A percentile compares a stretch with the other conserved stretches of the same genome.
Conservation (phyloP, 2,113 vertebrate genomes). For the Cathartes aura region DNA sequence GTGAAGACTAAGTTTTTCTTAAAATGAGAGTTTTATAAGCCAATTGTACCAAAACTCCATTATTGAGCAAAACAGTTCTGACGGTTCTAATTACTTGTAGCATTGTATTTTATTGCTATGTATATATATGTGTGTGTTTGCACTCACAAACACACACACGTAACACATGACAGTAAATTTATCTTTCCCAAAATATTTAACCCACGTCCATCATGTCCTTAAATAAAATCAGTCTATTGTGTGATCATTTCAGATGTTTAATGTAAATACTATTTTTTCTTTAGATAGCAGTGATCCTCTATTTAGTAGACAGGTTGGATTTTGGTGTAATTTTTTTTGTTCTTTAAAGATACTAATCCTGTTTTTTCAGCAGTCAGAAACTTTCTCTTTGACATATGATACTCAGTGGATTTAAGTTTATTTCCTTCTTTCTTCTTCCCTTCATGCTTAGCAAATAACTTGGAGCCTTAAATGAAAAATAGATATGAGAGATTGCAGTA, state of each 20-base stretch:
- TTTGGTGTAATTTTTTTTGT: not conserved
- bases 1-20: not conserved
- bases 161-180: not conserved
- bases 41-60: not conserved
- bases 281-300: not conserved
- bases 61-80: not conserved
- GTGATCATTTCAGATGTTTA: not conserved
- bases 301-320: not conserved
- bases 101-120: not conserved
- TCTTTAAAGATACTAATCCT: not conserved
- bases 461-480: constrained; percentile 25
- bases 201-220: not conserved
- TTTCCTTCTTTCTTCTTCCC: not conserved
- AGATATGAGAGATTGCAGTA: not conserved
- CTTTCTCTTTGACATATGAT: not conserved
- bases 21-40: not conserved
- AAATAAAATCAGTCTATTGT: not conserved
- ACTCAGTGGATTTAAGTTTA: not conserved
- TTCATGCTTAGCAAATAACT: constrained; percentile 19
- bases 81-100: not conserved
- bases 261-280: not conserved
- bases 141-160: not conserved
- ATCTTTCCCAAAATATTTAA: not conserved
- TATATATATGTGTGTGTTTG: not conserved
- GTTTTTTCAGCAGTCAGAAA: not conserved